Conservation (phyloP, 2,113 vertebrate species). For the Anser brachyrhynchus region DNA sequence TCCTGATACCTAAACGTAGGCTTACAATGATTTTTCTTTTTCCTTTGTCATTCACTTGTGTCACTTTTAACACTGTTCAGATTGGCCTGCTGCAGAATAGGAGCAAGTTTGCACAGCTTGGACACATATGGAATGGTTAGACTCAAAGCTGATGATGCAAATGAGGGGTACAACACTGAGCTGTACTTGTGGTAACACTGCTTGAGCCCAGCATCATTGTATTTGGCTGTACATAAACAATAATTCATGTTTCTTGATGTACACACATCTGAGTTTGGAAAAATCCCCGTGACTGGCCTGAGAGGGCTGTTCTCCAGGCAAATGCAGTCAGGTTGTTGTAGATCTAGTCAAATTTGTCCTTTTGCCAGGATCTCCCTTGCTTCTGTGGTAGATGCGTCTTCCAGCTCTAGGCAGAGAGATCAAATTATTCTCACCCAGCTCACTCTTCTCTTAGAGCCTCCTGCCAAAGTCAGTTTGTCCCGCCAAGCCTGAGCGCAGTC, state of each 20-base stretch:
- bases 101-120: rapidly evolving
- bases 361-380: neutral
- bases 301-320: neutral
- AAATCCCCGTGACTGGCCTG: neutral
- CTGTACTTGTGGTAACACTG: neutral
- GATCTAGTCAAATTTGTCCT: neutral
- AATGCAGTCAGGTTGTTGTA: neutral
- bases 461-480: neutral
- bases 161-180: neutral
- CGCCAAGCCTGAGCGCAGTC: neutral
- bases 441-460: neutral
- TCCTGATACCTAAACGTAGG: neutral
- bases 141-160: neutral
- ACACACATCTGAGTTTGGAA: neutral
- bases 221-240: neutral
- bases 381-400: neutral
- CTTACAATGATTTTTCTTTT: neutral
- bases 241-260: neutral
- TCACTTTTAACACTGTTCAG: neutral
- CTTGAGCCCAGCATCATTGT: neutral
- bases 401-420: neutral
- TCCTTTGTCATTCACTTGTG: neutral
- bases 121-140: neutral
- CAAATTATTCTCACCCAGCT: neutral
- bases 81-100: neutral